Evolutionary conservation across 2,113 vertebrate genomes (phyloP).

Genomic region (Fulica atra): DNA sequence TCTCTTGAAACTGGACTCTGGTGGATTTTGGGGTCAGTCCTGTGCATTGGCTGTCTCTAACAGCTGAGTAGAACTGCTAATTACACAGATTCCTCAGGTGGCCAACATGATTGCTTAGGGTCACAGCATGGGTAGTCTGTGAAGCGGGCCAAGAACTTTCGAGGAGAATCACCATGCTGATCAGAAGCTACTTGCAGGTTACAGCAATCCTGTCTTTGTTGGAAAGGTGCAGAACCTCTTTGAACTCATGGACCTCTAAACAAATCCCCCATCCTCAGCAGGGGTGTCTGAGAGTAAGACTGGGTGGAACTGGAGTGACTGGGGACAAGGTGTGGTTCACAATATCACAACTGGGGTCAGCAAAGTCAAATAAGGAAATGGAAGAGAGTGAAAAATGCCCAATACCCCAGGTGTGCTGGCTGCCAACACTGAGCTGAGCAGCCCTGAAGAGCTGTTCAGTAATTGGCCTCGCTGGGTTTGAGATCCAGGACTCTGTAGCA

Average conservation of each 20-base stretch:
- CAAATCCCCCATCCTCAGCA: not conserved
- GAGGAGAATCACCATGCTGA: not conserved
- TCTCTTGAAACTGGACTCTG: not conserved
- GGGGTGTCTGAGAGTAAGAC: not conserved
- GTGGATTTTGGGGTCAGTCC: not conserved
- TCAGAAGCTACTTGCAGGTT: not conserved
- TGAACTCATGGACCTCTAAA: not conserved
- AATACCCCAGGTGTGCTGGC: not conserved
- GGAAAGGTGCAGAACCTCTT: not conserved
- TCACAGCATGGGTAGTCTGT: not conserved
- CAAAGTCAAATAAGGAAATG: conserved; percentile 39
- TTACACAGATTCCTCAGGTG: not conserved
- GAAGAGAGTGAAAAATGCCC: not conserved
- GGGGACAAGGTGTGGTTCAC: not conserved
- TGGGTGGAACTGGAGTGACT: not conserved
- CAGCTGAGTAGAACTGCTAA: not conserved
- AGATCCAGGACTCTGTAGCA: not conserved
- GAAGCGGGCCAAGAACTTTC: not conserved
- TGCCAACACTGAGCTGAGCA: conserved; percentile 21
- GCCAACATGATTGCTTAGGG: not conserved
- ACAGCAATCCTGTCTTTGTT: not conserved
- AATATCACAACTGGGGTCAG: not conserved
- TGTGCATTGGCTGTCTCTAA: not conserved
- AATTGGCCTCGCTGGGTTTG: not conserved
- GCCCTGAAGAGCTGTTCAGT: not conserved